Conservation (phyloP, 1,140 invertebrate genomes). For the Chrysomallon squamiferum region DNA sequence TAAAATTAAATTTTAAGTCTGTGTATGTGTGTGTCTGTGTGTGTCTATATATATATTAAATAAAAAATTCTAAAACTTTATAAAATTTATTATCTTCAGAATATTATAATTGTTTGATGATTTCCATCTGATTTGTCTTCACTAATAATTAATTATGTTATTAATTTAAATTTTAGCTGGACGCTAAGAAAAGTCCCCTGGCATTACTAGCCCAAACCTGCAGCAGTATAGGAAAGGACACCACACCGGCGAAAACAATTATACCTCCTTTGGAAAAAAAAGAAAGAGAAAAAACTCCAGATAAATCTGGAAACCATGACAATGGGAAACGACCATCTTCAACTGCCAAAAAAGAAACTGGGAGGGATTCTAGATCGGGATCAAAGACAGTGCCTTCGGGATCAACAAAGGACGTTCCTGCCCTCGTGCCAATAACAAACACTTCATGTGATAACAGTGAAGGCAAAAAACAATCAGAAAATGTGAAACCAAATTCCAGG, state of each 20-base stretch:
- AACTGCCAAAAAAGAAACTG: constrained; percentile 33
- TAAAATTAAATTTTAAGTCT: no score
- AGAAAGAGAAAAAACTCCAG: constrained; percentile 36
- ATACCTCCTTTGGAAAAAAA: constrained; percentile 59
- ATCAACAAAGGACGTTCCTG: constrained; percentile 50
- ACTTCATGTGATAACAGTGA: background rate
- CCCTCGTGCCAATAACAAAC: constrained; percentile 40
- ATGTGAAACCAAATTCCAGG: background rate
- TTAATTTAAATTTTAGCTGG: constrained; percentile 84
- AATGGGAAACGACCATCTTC: constrained; percentile 37
- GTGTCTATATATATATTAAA: no score
- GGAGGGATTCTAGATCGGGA: constrained; percentile 46
- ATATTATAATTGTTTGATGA: no score
- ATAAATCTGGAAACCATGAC: constrained; percentile 34
- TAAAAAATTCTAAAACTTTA: no score
- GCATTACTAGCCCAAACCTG: constrained; percentile 96
- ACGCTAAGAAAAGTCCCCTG: constrained; percentile 96
- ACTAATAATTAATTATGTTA: no score
- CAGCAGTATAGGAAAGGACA: constrained; percentile 95
- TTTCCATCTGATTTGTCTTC: no score
- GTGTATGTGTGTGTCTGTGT: no score
- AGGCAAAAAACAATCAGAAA: background rate
- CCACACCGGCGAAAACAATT: constrained; percentile 66
- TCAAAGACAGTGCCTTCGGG: constrained; percentile 50
- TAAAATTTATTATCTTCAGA: no score